A percentile compares a stretch with the other conserved stretches of the same genome.
These are phyloP conservation scores for Drosophila fungiperda DNA, from an alignment of 2,888 invertebrate species.

Conservation along the genomic window DNA sequence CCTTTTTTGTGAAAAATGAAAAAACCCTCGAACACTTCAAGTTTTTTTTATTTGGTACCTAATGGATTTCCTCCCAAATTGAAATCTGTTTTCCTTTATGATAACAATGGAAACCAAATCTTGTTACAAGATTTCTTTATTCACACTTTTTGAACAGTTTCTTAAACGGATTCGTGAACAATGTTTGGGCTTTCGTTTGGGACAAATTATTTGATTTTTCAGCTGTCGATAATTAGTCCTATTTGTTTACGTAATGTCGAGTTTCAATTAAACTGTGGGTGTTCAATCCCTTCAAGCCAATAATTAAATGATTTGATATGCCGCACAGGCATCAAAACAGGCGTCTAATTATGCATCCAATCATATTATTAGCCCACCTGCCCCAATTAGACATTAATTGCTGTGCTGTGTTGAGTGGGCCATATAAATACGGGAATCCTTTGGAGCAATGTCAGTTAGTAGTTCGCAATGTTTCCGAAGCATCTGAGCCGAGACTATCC, in stretches of 20 bases:
- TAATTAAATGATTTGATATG: slow-evolving; percentile 51
- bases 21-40: not conserved
- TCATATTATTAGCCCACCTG: slow-evolving; percentile 50
- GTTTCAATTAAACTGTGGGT: slow-evolving; percentile 17
- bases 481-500: slow-evolving; percentile 57
- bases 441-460: not conserved
- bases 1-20: not conserved
- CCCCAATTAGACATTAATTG: slow-evolving; percentile 17
- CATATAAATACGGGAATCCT: slow-evolving; percentile 36
- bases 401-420: not conserved
- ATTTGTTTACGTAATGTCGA: slow-evolving; percentile 4
- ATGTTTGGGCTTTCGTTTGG: not conserved
- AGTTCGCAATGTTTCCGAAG: slow-evolving; percentile 58
- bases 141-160: not conserved
- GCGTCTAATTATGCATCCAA: slow-evolving; percentile 41
- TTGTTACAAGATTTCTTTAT: not conserved
- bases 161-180: not conserved
- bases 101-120: not conserved
- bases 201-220: not conserved
- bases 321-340: slow-evolving; percentile 28
- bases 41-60: not conserved
- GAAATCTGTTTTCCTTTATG: not conserved
- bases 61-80: not conserved
- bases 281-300: slow-evolving; percentile 25
- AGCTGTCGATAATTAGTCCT: not conserved